Evolutionary conservation across 2,888 invertebrate species (phyloP), one percentile per base, ranked within the genome.

Genomic region (Torymus tubicola): DNA sequence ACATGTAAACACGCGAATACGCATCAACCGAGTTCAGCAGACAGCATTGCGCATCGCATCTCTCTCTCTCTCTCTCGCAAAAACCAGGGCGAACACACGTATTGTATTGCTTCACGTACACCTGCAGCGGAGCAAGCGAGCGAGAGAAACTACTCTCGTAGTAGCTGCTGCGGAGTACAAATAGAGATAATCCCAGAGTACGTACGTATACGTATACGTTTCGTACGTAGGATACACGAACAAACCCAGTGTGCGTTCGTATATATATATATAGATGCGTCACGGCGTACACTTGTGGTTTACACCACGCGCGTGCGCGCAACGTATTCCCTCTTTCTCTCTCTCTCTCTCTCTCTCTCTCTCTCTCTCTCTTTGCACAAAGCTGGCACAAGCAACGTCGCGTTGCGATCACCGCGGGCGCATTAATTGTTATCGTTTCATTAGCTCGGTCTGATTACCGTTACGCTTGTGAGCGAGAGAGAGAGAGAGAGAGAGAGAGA

Each of bases 171-270:
- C 13, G 58, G 16, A 53, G 69, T 84, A 84, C 86, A 86, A 86
- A 86, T 84, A 86, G 84, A 86, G 86, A 86, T 86, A 86, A 86
- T 86, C 86, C 85, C 79, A 82, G 80, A 14, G 16, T n/a, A 52
- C 16, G 77, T 78, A 81, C 73, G 69, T 18, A n/a, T 18, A 24
- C 14, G 8, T 52, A 50, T 31, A 31, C 31, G n/a, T n/a, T n/a
- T n/a, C n/a, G n/a, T n/a, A n/a, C n/a, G n/a, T n/a, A n/a, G n/a
- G n/a, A n/a, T n/a, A n/a, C n/a, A n/a, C n/a, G 31, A 31, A 86
- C 86, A 86, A 86, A 85, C 86, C 84, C 78, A 82, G 79, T 10
- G 16, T n/a, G 65, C n/a, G 77, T 78, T 81, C 73, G 77, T 60
- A 71, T 63, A 63, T 14, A n/a, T 18, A 13, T 63, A 18, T 14